phyloP scores from a whole-genome alignment of 2,888 invertebrate species.

The Seira musarum region DNA sequence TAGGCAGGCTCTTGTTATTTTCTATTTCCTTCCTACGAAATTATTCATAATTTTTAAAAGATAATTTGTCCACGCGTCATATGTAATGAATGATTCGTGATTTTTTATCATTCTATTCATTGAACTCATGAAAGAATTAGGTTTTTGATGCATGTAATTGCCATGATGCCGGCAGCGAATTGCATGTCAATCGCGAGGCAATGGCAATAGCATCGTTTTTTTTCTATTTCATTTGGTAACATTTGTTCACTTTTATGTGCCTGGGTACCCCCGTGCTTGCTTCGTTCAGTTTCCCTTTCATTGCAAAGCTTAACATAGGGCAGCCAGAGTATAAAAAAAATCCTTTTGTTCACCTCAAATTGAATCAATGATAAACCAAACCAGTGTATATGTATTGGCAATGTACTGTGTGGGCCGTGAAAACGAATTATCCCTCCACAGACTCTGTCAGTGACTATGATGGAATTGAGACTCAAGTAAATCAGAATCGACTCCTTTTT shows the following conservation, averaged over 20 bases:
- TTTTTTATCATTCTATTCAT: neutral
- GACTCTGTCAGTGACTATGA: no score
- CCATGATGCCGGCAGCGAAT: neutral
- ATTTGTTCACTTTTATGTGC: neutral
- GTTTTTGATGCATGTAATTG: constrained; percentile 8
- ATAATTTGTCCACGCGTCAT: constrained; percentile 4
- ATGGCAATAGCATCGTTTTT: neutral
- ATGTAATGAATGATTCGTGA: neutral
- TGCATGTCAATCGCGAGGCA: neutral
- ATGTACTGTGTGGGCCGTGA: no score
- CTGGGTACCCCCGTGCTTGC: neutral
- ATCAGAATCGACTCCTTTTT: neutral
- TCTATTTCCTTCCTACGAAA: neutral
- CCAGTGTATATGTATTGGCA: no score
- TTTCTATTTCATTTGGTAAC: neutral
- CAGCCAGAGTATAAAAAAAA: neutral
- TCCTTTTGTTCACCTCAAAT: no score
- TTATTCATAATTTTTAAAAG: neutral
- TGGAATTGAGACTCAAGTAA: no score
- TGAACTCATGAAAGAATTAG: constrained; percentile 9
- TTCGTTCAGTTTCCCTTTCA: neutral
- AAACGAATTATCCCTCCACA: no score
- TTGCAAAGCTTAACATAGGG: neutral
- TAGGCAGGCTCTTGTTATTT: neutral
- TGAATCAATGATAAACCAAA: no score